Percentiles rank a stretch among this genome's conserved stretches.
Evolutionary conservation across 30 jellyfish, hydroid and myxozoan species (phyloP).

Genomic region (Hydractinia symbiolongicarpus): DNA sequence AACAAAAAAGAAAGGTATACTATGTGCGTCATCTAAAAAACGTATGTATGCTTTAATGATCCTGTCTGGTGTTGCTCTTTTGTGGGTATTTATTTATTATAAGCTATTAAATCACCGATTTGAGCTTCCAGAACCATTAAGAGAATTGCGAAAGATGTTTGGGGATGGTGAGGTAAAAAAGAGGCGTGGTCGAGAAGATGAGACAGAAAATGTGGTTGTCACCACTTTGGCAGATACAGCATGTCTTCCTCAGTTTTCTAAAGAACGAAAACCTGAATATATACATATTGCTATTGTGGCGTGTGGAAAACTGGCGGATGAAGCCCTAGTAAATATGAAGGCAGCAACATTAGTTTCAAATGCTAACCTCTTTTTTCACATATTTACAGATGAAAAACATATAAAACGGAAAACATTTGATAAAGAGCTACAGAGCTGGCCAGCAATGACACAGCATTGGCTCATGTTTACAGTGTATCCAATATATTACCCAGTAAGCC

Average conservation of each 20-base stretch:
- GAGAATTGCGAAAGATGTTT: constrained; percentile 32
- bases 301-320: constrained; percentile 59
- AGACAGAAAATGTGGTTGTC: constrained; percentile 23
- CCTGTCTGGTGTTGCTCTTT: constrained; percentile 16
- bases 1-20: constrained; percentile 2
- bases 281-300: constrained; percentile 80
- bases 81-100: constrained; percentile 35
- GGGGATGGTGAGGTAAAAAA: constrained; percentile 40
- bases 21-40: constrained; percentile 24
- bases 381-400: constrained; percentile 56
- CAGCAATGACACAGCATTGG: constrained; percentile 44
- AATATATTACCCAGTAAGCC: constrained; percentile 47
- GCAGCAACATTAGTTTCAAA: constrained; percentile 56
- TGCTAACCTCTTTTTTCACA: constrained; percentile 48
- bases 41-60: constrained; percentile 28
- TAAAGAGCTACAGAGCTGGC: constrained; percentile 55
- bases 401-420: constrained; percentile 34
- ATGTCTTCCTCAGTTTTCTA: constrained; percentile 15
- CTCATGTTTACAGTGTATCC: constrained; percentile 36
- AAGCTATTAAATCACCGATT: constrained; percentile 29
- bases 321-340: constrained; percentile 58
- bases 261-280: constrained; percentile 8
- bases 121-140: constrained; percentile 40
- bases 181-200: constrained; percentile 35
- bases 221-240: background rate